Evolutionary conservation across 1,140 invertebrate genomes (phyloP), one percentile per base, ranked within the genome.

Genomic region (Cyphomyrmex costatus): DNA sequence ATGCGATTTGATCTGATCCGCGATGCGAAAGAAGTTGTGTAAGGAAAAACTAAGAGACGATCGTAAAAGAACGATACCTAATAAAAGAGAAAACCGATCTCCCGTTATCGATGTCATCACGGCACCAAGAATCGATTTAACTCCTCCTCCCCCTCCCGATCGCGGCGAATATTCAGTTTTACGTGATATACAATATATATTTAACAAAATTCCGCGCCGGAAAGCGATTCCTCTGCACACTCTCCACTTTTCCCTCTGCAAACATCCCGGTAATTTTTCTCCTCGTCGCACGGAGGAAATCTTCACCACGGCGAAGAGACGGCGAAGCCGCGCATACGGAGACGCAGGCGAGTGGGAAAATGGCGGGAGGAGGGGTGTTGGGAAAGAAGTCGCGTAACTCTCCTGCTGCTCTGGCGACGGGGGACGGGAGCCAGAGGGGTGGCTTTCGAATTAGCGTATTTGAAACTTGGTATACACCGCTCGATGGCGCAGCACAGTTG

Each of bases 401-500:
- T 83, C 79, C 68, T 49, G 68, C 68, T 68, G 27, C 36, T 5
- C 36, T 53, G 70, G 78, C 66, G 70, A 73, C 90, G 88, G 66
- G 88, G 89, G 83, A 65, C 60, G 51, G 30, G 49, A 19, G 60
- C 30, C 77, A 49, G 71, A 61, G 85, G 89, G 90, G 86, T 85
- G 88, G 90, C 90, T 91, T 91, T 91, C 89, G 92, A 93, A 92
- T 93, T 92, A 92, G 91, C 86, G 87, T 91, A 90, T 93, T 92
- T 89, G 87, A 92, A 92, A 92, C 88, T 93, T 93, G 93, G 91
- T 93, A 93, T 92, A 92, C 92, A 91, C 91, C 92, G 90, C 93
- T 94, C 93, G 94, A 94, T 93, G 92, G 93, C 91, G 92, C 93
- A 93, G 90, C 93, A 93, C 93, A 94, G 93, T 94, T 94, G 93